phyloP scores from a whole-genome alignment of 2,888 invertebrate genomes.

The Drosophila borealis region DNA sequence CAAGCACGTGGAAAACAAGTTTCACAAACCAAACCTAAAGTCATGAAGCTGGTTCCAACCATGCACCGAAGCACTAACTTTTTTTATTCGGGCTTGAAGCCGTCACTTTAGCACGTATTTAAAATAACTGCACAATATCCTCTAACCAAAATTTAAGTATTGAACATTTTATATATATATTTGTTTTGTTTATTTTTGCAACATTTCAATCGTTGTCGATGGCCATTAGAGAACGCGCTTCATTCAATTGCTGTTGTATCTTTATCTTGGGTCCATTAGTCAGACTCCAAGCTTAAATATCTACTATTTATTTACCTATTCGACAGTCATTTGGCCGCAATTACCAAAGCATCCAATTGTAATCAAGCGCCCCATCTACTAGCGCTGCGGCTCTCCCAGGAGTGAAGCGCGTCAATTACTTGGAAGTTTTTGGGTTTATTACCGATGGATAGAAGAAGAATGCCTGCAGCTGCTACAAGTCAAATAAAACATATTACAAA shows the following conservation, averaged over 20 bases:
- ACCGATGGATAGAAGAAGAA: slow-evolving; percentile 43
- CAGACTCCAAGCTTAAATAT: slow-evolving; percentile 15
- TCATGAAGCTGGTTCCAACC: too few relatives aligned
- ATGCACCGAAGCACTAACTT: too few relatives aligned
- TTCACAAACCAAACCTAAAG: too few relatives aligned
- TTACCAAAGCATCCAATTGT: slow-evolving; percentile 68
- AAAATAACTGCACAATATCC: too few relatives aligned
- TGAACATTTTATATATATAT: not conserved
- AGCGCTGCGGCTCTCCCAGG: slow-evolving; percentile 22
- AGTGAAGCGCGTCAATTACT: slow-evolving; percentile 72
- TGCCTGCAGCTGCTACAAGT: slow-evolving; percentile 68
- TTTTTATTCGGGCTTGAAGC: too few relatives aligned
- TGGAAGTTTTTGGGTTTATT: slow-evolving; percentile 64
- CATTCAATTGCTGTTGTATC: slow-evolving; percentile 30
- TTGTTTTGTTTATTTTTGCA: not conserved
- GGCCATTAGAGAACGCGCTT: not conserved
- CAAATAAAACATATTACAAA: slow-evolving; percentile 79
- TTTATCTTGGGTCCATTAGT: slow-evolving; percentile 37
- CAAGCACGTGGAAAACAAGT: too few relatives aligned
- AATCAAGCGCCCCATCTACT: slow-evolving; percentile 44
- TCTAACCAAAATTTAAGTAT: too few relatives aligned
- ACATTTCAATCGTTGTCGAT: not conserved
- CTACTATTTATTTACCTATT: slow-evolving; percentile 63
- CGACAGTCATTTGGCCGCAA: slow-evolving; percentile 60
- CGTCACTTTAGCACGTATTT: too few relatives aligned